These are phyloP conservation scores for Adelphocoris suturalis DNA, from an alignment of 2,888 invertebrate species.

Conservation along the genomic window DNA sequence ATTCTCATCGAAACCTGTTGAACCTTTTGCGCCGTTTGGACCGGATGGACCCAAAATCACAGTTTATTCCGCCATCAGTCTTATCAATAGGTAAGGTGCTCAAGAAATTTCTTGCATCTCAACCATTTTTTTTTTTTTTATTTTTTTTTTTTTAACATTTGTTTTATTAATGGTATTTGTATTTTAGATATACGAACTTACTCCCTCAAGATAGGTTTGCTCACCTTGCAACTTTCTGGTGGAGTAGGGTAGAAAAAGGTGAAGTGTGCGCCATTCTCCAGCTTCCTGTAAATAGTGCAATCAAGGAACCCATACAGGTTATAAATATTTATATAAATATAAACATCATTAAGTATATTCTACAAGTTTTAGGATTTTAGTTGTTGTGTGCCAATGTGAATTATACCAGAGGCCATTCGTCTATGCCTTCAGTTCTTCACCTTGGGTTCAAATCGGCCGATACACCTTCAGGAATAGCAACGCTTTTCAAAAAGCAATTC, in stretches of 20 bases:
- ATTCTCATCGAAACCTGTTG: slow-evolving; percentile 32
- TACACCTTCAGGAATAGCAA: too few species aligned
- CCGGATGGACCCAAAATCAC: slow-evolving; percentile 80
- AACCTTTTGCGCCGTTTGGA: slow-evolving; percentile 75
- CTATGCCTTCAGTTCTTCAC: too few species aligned
- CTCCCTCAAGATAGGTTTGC: slow-evolving; percentile 91
- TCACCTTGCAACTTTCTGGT: slow-evolving; percentile 82
- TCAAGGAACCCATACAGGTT: slow-evolving; percentile 86
- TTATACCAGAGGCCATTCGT: too few species aligned
- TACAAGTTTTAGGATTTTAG: slow-evolving; percentile 52
- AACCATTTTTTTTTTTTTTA: not conserved
- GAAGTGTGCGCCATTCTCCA: slow-evolving; percentile 79
- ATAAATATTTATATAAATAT: slow-evolving; percentile 56
- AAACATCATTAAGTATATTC: not conserved
- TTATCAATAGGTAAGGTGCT: slow-evolving; percentile 83
- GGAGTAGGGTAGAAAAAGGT: slow-evolving; percentile 72
- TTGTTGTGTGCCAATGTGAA: not conserved
- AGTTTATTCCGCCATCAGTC: slow-evolving; percentile 82
- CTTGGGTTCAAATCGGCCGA: too few species aligned
- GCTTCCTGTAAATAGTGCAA: slow-evolving; percentile 88
- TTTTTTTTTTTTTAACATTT: too few species aligned
- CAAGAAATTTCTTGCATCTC: not conserved
- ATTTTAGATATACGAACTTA: slow-evolving; percentile 85
- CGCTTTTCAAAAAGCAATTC: too few species aligned
- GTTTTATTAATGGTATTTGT: not conserved